Evolutionary conservation across 2,888 invertebrate genomes (phyloP).

Genomic region (Blera fallax): DNA sequence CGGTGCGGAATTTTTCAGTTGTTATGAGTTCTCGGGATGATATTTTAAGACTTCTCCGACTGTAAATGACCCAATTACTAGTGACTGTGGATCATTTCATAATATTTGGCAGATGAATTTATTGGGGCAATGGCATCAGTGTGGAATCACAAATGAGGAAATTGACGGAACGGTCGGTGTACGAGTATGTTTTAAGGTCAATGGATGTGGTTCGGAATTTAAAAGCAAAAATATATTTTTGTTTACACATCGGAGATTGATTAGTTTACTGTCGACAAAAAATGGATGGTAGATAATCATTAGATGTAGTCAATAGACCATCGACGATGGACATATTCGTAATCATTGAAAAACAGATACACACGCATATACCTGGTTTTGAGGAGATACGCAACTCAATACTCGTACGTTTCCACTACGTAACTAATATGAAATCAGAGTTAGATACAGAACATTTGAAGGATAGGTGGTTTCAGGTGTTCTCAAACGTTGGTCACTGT

Average conservation of each 20-base stretch:
- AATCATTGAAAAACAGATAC: too few species aligned
- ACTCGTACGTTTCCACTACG: too few species aligned
- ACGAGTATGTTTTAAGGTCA: conserved; percentile 45
- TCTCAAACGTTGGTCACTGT: too few species aligned
- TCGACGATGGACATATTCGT: too few species aligned
- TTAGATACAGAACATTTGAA: too few species aligned
- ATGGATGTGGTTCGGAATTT: background rate
- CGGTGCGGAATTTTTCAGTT: conserved; percentile 23
- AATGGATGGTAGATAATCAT: too few species aligned
- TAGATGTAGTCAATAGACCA: too few species aligned
- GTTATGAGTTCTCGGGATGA: conserved; percentile 13
- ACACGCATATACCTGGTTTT: too few species aligned
- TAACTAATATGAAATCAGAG: too few species aligned
- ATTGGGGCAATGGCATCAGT: conserved; percentile 51
- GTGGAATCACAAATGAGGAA: conserved; percentile 28
- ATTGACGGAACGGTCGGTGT: conserved; percentile 3
- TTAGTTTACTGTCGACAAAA: background rate
- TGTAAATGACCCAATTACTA: conserved; percentile 40
- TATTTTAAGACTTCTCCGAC: conserved; percentile 36
- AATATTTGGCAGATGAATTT: conserved; percentile 48
- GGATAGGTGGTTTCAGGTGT: too few species aligned
- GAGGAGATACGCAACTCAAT: too few species aligned
- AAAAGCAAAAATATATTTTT: conserved; percentile 19
- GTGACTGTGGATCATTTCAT: conserved; percentile 18
- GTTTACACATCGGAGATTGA: conserved; percentile 14